Percentiles rank a stretch among this genome's conserved stretches.
Conservation (phyloP, 2,797 vertebrate species). For the Macropus fuliginosus region DNA sequence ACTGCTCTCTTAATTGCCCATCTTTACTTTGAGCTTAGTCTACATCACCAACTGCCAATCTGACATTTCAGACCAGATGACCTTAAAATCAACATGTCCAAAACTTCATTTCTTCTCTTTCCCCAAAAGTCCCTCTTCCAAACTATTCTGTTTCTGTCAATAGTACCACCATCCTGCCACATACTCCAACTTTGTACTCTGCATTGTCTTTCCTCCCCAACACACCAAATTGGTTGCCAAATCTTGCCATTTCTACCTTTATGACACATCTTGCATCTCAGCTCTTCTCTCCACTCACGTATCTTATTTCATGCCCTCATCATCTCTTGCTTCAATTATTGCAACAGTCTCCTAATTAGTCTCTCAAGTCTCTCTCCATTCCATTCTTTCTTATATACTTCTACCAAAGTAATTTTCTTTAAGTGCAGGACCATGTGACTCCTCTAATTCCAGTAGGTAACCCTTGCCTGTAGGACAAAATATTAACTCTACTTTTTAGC, state of each 20-base stretch:
- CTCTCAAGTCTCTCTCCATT: background rate
- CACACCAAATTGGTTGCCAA: background rate
- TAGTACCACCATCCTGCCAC: background rate
- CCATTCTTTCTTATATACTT: constrained; percentile 30
- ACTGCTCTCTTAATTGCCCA: background rate
- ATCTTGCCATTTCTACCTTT: background rate
- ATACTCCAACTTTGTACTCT: background rate
- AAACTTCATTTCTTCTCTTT: background rate
- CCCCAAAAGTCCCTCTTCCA: background rate
- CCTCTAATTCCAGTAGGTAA: background rate
- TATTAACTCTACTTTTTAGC: background rate
- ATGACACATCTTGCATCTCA: background rate
- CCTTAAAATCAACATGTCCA: background rate
- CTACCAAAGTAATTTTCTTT: constrained; percentile 4
- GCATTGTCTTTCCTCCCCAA: background rate
- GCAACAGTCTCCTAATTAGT: background rate
- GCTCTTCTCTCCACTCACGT: background rate
- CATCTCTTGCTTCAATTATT: background rate
- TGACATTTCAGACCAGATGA: background rate
- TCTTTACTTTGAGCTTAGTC: background rate
- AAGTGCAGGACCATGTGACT: background rate
- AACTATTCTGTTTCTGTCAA: background rate
- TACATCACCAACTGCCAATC: background rate
- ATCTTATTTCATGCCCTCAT: background rate
- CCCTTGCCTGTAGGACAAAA: constrained; percentile 19